Evolutionary conservation across 2,113 vertebrate species (phyloP).

Genomic region (Bufo bufo): DNA sequence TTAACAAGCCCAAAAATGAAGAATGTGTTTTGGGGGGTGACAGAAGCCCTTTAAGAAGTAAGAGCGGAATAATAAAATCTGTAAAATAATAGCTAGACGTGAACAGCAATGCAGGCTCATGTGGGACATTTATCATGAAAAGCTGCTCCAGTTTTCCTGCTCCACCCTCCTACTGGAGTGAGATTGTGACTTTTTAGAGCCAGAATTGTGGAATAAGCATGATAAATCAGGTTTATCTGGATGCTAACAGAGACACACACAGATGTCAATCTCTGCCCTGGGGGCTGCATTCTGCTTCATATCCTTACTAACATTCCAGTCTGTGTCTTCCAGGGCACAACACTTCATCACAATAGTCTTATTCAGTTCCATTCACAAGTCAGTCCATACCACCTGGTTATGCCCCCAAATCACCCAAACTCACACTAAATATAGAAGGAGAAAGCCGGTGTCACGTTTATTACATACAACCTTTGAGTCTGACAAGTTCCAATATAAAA

Average conservation of each 20-base stretch:
- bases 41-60: too few species aligned
- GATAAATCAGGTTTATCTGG: slow-evolving; percentile 7
- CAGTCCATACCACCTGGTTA: not conserved
- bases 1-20: too few species aligned
- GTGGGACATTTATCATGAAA: too few species aligned
- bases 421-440: not conserved
- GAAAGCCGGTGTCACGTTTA: not conserved
- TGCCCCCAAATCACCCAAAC: not conserved
- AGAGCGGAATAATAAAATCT: not conserved
- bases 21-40: too few species aligned
- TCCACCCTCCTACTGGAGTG: too few species aligned
- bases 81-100: not conserved
- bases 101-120: not conserved
- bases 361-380: slow-evolving; percentile 26
- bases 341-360: slow-evolving; percentile 43
- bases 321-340: slow-evolving; percentile 38
- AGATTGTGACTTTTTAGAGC: too few species aligned
- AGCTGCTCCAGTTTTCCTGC: too few species aligned
- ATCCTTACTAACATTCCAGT: slow-evolving; percentile 54
- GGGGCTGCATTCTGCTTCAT: slow-evolving; percentile 51
- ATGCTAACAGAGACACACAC: slow-evolving; percentile 42
- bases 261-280: slow-evolving; percentile 44
- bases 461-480: not conserved
- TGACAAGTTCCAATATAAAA: not conserved
- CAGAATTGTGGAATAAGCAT: too few species aligned